A percentile compares a stretch with the other conserved stretches of the same genome.
Conservation (phyloP, 2,888 invertebrate genomes). For the Heliconius sara region DNA sequence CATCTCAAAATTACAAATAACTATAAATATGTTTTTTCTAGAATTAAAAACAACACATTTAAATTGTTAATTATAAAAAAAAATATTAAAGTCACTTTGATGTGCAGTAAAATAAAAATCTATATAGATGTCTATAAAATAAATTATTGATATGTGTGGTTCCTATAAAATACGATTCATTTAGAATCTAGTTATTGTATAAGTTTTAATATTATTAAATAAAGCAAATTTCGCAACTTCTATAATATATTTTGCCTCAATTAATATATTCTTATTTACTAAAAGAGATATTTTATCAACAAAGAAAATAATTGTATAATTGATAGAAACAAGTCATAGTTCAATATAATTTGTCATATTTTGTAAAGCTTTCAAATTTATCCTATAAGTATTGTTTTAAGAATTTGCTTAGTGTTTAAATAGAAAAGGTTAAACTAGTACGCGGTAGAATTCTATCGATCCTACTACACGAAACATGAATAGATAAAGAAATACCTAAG, state of each 20-base stretch:
- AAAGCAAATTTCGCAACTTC: not conserved
- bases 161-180: constrained; percentile 4
- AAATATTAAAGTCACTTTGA: not conserved
- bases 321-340: not conserved
- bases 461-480: no score
- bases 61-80: not conserved
- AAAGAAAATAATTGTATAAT: not conserved
- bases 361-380: no score
- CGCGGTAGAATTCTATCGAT: no score
- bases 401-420: not conserved
- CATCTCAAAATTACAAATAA: no score
- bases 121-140: not conserved
- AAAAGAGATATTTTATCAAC: not conserved
- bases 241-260: constrained; percentile 2
- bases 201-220: not conserved
- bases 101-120: not conserved
- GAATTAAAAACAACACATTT: not conserved
- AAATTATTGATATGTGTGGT: not conserved
- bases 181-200: not conserved
- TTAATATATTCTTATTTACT: not conserved
- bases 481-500: no score
- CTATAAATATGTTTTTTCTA: not conserved
- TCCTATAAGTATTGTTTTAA: not conserved
- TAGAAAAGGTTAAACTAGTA: no score
- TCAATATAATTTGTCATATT: not conserved